phyloP scores from a whole-genome alignment of 1,140 invertebrate genomes.

The Aporrectodea caliginosa region DNA sequence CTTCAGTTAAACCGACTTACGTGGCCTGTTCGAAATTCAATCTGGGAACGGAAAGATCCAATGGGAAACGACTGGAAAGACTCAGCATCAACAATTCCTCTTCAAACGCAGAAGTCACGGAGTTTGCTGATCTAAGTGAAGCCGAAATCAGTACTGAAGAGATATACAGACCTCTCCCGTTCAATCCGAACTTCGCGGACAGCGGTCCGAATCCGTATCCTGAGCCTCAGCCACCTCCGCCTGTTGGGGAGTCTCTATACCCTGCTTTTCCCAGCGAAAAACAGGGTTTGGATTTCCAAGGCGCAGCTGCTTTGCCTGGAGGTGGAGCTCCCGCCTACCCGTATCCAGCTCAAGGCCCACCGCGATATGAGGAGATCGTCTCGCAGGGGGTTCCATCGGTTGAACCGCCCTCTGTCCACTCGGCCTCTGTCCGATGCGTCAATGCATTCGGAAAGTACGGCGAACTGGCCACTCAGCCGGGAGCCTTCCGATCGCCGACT shows the following conservation, averaged over 20 bases:
- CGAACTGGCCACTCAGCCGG: neutral
- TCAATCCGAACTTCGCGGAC: neutral
- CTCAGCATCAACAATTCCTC: neutral
- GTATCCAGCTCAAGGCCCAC: neutral
- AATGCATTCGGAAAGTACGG: neutral
- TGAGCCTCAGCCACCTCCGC: neutral
- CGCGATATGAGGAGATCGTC: neutral
- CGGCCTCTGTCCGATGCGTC: neutral
- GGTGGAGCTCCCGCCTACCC: neutral
- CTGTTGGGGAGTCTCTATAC: neutral
- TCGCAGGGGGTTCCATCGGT: neutral
- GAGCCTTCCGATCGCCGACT: neutral
- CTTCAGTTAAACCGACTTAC: neutral
- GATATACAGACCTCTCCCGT: neutral
- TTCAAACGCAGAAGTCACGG: neutral
- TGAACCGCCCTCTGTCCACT: no score
- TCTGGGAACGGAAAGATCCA: neutral
- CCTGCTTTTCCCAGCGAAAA: neutral
- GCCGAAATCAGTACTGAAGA: neutral
- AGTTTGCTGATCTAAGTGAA: neutral
- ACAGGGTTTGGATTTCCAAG: neutral
- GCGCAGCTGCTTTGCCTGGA: no score
- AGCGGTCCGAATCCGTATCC: neutral
- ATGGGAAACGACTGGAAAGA: neutral
- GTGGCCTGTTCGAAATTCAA: neutral